phyloP scores from a whole-genome alignment of 2,888 invertebrate species.

The Volucella inflata region DNA sequence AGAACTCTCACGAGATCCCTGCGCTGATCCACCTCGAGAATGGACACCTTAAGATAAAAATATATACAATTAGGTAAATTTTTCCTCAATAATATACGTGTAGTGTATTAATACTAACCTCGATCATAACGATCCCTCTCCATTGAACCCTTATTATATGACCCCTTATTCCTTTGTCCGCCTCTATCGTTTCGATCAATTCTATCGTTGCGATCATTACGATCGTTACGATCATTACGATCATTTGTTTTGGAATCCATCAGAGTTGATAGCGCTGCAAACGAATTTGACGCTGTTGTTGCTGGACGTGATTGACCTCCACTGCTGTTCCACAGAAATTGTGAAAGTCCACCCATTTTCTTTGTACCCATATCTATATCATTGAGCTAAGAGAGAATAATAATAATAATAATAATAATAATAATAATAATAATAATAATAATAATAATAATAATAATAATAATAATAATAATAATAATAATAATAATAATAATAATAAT shows the following conservation, averaged over 20 bases:
- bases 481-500: too few relatives aligned
- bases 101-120: slow-evolving; percentile 65
- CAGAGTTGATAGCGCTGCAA: slow-evolving; percentile 80
- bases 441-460: too few relatives aligned
- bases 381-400: slow-evolving; percentile 75
- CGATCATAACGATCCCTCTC: slow-evolving; percentile 82
- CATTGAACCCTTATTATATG: slow-evolving; percentile 82
- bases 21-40: slow-evolving; percentile 86
- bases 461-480: too few relatives aligned
- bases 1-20: slow-evolving; percentile 84
- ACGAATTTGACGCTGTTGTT: slow-evolving; percentile 81
- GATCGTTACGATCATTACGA: slow-evolving; percentile 79
- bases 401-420: too few relatives aligned
- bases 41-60: slow-evolving; percentile 80
- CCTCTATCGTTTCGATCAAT: slow-evolving; percentile 79
- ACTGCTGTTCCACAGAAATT: slow-evolving; percentile 80
- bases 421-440: too few relatives aligned
- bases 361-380: slow-evolving; percentile 80
- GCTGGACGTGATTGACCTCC: slow-evolving; percentile 75
- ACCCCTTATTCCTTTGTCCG: slow-evolving; percentile 81
- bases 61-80: neutral
- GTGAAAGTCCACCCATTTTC: slow-evolving; percentile 81
- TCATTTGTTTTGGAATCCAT: slow-evolving; percentile 80
- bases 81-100: neutral
- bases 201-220: slow-evolving; percentile 79